Evolutionary conservation across 2,113 vertebrate species (phyloP).

Genomic region (Scomber japonicus): DNA sequence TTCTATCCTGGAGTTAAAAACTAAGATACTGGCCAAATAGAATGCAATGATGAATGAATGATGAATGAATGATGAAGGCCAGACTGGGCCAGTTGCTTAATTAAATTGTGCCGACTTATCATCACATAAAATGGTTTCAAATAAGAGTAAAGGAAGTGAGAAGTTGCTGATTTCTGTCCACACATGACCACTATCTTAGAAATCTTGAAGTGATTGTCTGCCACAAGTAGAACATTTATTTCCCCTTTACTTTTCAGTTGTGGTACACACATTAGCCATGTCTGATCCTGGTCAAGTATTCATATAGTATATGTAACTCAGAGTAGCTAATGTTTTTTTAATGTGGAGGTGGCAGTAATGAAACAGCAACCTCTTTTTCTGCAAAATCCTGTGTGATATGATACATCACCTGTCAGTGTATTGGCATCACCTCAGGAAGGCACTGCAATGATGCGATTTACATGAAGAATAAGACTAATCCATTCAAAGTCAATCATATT

Average conservation of each 20-base stretch:
- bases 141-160: neutral
- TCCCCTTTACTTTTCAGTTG: constrained; percentile 27
- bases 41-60: too few relatives aligned
- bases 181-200: neutral
- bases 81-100: constrained; percentile 58
- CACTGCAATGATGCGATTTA: constrained; percentile 40
- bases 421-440: constrained; percentile 23
- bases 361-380: constrained; percentile 16
- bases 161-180: neutral
- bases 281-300: constrained; percentile 23
- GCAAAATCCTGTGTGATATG: constrained; percentile 39
- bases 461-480: constrained; percentile 45
- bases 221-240: constrained; percentile 17
- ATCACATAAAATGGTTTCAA: neutral
- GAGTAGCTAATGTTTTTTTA: constrained; percentile 4
- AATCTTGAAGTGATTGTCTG: constrained; percentile 9
- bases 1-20: too few relatives aligned
- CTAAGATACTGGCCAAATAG: too few relatives aligned
- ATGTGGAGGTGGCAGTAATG: constrained; percentile 20
- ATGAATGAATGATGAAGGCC: too few relatives aligned
- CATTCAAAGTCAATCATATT: constrained; percentile 28
- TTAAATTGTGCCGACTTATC: neutral
- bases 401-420: constrained; percentile 16
- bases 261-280: neutral
- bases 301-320: neutral